Percentiles rank a stretch among this genome's conserved stretches.
These are phyloP conservation scores for Eutolmus rufibarbis DNA, from an alignment of 2,888 invertebrate genomes.

Conservation along the genomic window DNA sequence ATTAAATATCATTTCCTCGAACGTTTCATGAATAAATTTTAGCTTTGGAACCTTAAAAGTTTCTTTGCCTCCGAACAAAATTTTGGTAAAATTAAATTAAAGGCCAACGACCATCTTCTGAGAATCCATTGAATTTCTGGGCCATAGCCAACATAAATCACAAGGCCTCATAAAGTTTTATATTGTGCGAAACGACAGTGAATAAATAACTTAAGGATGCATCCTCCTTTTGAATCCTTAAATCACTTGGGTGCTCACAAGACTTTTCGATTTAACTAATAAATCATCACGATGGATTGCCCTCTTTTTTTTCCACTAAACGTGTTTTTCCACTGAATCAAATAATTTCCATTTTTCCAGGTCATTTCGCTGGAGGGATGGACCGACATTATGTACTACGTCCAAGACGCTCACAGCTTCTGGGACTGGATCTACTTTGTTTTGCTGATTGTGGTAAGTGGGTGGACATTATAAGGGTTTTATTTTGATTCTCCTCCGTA, in stretches of 20 bases:
- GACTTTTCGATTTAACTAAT: neutral
- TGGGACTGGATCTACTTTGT: constrained; percentile 99
- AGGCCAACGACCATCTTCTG: neutral
- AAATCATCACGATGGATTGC: neutral
- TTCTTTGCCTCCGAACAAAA: neutral
- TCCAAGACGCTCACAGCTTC: constrained; percentile 99
- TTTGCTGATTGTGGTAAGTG: constrained; percentile 94
- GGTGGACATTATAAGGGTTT: neutral
- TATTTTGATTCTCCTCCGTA: neutral
- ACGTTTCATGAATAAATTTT: neutral
- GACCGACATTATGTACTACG: constrained; percentile 99
- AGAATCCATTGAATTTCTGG: neutral
- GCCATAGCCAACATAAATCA: neutral
- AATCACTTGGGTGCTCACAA: neutral
- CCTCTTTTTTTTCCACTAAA: neutral
- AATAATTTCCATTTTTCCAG: constrained; percentile 65
- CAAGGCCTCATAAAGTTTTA: neutral
- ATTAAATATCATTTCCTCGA: neutral
- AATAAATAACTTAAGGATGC: neutral
- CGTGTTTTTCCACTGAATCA: neutral
- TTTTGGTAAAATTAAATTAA: neutral
- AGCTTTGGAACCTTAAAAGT: neutral
- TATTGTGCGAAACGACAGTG: neutral
- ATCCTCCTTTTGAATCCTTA: neutral
- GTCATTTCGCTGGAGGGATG: constrained; percentile 99